A percentile compares a stretch with the other conserved stretches of the same genome.
phyloP scores from a whole-genome alignment of 2,113 vertebrate species.

The Dipodomys spectabilis region DNA sequence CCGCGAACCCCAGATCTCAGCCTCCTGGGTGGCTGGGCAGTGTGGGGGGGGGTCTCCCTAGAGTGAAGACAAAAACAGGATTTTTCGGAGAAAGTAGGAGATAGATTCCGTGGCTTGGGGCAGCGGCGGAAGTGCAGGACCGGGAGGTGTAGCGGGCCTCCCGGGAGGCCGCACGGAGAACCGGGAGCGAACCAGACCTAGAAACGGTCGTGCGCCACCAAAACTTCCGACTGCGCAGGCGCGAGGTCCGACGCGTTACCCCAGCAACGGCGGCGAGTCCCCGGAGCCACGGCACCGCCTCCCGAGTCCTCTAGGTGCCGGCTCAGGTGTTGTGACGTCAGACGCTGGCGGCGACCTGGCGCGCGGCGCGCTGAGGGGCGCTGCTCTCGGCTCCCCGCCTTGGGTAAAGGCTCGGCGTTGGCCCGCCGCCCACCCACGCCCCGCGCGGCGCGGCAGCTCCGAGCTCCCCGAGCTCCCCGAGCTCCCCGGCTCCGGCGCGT shows the following conservation, averaged over 20 bases:
- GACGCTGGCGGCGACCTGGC: not conserved
- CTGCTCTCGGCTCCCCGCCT: accelerated
- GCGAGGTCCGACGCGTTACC: not conserved
- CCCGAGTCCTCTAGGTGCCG: not conserved
- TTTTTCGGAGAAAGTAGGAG: too few species aligned
- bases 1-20: too few species aligned
- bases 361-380: accelerated
- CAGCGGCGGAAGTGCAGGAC: too few species aligned
- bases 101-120: too few species aligned
- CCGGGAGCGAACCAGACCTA: too few species aligned
- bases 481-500: too few species aligned
- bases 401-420: accelerated
- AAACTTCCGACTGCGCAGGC: not conserved
- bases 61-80: too few species aligned
- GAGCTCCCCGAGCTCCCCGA: not conserved
- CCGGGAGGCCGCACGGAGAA: too few species aligned
- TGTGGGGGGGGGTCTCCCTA: too few species aligned
- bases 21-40: too few species aligned
- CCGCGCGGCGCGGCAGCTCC: not conserved
- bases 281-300: accelerated
- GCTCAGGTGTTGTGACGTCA: constrained; percentile 20
- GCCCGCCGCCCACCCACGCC: accelerated
- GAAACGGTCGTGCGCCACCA: too few species aligned
- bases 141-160: too few species aligned
- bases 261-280: not conserved